These are phyloP conservation scores for Varecia variegata DNA, from an alignment of 2,797 vertebrate genomes.

Conservation along the genomic window DNA sequence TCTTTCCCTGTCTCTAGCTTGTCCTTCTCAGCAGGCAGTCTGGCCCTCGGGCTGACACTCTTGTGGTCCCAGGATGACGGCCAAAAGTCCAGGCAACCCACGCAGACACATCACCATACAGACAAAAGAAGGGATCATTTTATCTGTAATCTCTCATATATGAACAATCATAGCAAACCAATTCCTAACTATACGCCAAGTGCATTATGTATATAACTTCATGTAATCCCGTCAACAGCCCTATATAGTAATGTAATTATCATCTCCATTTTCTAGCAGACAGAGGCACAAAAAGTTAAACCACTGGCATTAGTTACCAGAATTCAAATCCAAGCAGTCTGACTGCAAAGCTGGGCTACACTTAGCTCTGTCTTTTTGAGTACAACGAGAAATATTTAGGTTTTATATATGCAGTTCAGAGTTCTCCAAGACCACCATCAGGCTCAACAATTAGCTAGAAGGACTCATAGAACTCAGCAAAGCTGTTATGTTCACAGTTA, in stretches of 20 bases:
- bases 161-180: not conserved
- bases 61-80: not conserved
- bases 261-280: not conserved
- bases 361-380: no score
- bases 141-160: not conserved
- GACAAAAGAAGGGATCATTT: not conserved
- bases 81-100: not conserved
- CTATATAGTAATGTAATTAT: not conserved
- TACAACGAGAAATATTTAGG: not conserved
- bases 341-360: not conserved
- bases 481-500: not conserved
- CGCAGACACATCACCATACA: not conserved
- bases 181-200: not conserved
- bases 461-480: not conserved
- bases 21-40: not conserved
- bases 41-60: not conserved
- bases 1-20: not conserved
- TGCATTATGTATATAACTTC: not conserved
- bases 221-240: not conserved
- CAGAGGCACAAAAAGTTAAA: not conserved
- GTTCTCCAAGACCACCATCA: not conserved
- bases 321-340: not conserved
- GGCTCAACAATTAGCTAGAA: not conserved
- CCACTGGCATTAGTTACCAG: not conserved
- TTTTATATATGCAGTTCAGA: not conserved